A percentile compares a stretch with the other conserved stretches of the same genome.
Evolutionary conservation across 1,140 invertebrate genomes (phyloP).

Genomic region (Babylonia areolata): DNA sequence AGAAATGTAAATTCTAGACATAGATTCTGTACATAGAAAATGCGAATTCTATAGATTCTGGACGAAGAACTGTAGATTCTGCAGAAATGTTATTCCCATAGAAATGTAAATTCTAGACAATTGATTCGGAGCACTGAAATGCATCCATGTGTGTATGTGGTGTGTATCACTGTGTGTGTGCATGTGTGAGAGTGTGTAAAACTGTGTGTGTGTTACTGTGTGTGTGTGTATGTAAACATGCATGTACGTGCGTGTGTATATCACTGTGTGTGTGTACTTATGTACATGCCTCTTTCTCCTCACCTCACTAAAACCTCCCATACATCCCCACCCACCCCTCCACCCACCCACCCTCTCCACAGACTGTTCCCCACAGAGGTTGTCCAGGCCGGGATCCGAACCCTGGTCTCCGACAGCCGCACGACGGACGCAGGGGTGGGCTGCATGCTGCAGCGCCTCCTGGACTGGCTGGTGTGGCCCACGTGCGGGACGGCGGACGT

Average conservation of each 20-base stretch:
- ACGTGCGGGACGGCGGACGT: slow-evolving; percentile 55
- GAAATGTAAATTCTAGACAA: too few relatives aligned
- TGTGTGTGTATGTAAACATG: background rate
- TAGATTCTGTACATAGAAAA: too few relatives aligned
- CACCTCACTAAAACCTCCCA: background rate
- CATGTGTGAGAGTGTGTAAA: background rate
- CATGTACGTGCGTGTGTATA: background rate
- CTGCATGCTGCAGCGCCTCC: slow-evolving; percentile 61
- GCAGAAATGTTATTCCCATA: too few relatives aligned
- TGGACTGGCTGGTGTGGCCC: slow-evolving; percentile 72
- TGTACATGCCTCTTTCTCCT: background rate
- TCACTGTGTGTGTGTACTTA: background rate
- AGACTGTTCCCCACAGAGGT: slow-evolving; percentile 51
- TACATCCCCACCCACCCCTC: background rate
- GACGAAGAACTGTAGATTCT: too few relatives aligned
- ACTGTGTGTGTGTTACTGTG: background rate
- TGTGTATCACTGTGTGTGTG: background rate
- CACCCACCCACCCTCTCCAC: background rate
- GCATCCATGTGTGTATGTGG: background rate
- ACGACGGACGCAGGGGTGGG: slow-evolving; percentile 61
- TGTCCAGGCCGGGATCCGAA: slow-evolving; percentile 56
- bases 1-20: too few relatives aligned
- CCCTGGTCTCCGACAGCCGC: slow-evolving; percentile 52
- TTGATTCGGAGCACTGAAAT: too few relatives aligned
- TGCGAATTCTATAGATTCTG: too few relatives aligned